A percentile compares a stretch with the other conserved stretches of the same genome.
Evolutionary conservation across 2,888 invertebrate genomes (phyloP).

Genomic region (Rhabditoides inermis): DNA sequence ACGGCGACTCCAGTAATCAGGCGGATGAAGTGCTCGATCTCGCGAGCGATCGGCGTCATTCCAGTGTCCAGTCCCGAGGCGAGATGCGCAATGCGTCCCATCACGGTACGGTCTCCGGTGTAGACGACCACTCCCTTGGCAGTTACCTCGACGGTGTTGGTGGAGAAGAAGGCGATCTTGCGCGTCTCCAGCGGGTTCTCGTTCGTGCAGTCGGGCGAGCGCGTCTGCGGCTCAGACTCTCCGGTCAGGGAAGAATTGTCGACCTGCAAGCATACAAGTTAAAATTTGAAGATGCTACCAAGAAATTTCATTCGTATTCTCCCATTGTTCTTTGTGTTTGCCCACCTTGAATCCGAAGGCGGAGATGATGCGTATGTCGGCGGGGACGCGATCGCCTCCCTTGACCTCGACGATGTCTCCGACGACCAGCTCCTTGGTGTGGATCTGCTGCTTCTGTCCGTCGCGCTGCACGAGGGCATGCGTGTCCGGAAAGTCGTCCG

Average conservation of each 20-base stretch:
- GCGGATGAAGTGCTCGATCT: constrained; percentile 74
- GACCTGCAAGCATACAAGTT: constrained; percentile 53
- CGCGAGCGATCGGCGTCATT: constrained; percentile 96
- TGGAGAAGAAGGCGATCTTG: constrained; percentile 59
- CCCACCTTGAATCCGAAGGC: constrained; percentile 80
- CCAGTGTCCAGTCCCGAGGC: constrained; percentile 81
- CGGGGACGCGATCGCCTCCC: constrained; percentile 96
- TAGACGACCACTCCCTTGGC: constrained; percentile 60
- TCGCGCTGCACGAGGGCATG: constrained; percentile 70
- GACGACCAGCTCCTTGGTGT: constrained; percentile 72
- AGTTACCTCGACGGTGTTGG: constrained; percentile 60
- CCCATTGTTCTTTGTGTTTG: too few relatives aligned
- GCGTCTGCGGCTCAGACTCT: constrained; percentile 58
- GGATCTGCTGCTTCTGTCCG: constrained; percentile 57
- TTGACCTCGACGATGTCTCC: constrained; percentile 97
- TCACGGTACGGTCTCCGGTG: constrained; percentile 51
- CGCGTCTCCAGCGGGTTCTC: constrained; percentile 58
- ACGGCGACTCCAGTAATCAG: constrained; percentile 53
- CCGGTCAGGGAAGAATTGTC: constrained; percentile 60
- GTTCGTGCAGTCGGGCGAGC: constrained; percentile 56
- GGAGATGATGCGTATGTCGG: constrained; percentile 88
- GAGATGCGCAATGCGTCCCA: constrained; percentile 67
- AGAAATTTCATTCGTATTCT: too few relatives aligned
- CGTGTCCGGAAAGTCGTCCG: too few relatives aligned
- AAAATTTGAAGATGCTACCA: too few relatives aligned